Base-by-base conservation (phyloP, 1,140 invertebrate species). In the Lerema accius region DNA sequence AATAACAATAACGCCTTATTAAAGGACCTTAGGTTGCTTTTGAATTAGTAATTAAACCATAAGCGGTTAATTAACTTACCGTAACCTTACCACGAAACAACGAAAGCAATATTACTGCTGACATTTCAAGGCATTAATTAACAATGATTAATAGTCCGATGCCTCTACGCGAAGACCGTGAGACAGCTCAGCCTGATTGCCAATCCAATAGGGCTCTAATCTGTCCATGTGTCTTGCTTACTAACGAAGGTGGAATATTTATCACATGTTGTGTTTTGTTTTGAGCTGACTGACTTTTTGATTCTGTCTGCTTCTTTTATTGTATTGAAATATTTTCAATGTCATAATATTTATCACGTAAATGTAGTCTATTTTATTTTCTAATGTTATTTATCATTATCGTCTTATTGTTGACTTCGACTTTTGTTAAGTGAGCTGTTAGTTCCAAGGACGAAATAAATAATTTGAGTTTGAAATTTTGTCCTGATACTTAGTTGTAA, bases 121-220 rank as follows among this genome's bases (percentile, higher is more conserved):
- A 58, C 43, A 46, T 46, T 43, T 13, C 14, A 46, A 39, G 43
- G 23, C 56, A 59, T 59, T 59, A 35, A 59, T 59, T 59, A 59
- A 59, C 56, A 59, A 59, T 59, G 56, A 59, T 23, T 23, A 5
- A 23, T 23, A 59, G 55, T 17, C 26, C 6, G 5, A 42, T 19
- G 28, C 17, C 56, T 46, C 56, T 59, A 48, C 23, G 23, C 55
- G 42, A 58, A 26, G 42, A 16, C 43, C 16, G 4, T 19, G 43
- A 59, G 56, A 59, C 56, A 59, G 56, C 35, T 58, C 23, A 28
- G 42, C 16, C 23, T 46, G 42, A 37, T 43, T 46, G 28, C 43
- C 26, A 58, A 46, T 58, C 32, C 53, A 35, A 46, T 35, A 17
- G 26, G 28, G 43, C 13, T 3, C 11, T 45, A 58, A 58, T 46